Conservation (phyloP, 2,113 vertebrate species). For the Dryoscopus gambensis region DNA sequence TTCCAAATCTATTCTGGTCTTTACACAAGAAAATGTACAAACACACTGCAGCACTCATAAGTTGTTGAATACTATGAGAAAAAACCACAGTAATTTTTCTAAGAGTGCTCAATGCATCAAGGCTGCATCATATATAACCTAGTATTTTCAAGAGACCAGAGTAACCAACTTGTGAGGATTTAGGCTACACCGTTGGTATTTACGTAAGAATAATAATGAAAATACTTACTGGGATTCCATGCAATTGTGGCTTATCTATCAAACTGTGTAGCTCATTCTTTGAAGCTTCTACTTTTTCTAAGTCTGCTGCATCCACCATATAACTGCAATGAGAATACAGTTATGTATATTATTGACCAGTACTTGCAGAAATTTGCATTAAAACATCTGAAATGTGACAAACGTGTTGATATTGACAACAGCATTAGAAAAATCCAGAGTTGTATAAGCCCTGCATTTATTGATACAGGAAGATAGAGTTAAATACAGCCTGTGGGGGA, state of each 20-base stretch:
- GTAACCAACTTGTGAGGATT: neutral
- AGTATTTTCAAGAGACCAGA: neutral
- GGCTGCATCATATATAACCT: neutral
- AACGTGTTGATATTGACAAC: neutral
- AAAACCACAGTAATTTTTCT: neutral
- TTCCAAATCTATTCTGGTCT: neutral
- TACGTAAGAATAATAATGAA: neutral
- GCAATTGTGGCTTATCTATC: conserved; percentile 72
- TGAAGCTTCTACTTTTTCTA: conserved; percentile 75
- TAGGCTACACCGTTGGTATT: neutral
- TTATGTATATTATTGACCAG: neutral
- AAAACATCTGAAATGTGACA: neutral
- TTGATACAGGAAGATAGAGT: neutral
- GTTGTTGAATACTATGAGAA: neutral
- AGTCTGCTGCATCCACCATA: conserved; percentile 75
- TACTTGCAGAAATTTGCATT: neutral
- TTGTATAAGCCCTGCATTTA: neutral
- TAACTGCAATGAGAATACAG: conserved; percentile 44
- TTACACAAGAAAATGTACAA: neutral
- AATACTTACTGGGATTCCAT: conserved; percentile 73
- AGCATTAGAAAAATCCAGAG: neutral
- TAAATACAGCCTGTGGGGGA: neutral
- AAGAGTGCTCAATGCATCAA: neutral
- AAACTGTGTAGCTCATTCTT: conserved; percentile 74
- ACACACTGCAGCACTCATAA: neutral